Evolutionary conservation across 2,797 vertebrate genomes (phyloP).

Genomic region (Pseudotriccus pelzelni): DNA sequence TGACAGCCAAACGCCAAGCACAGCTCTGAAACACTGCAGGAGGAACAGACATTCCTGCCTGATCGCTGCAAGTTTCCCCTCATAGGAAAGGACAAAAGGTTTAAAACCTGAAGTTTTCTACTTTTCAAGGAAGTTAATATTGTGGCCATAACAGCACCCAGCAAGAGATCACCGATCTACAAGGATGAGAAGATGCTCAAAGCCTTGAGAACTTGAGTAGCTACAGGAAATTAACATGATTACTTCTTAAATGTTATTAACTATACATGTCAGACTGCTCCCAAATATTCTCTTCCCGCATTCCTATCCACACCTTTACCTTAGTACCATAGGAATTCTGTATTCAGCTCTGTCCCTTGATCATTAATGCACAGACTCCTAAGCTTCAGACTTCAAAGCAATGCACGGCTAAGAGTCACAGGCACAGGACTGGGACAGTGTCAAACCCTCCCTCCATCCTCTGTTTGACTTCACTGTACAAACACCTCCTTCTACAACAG

Average conservation of each 20-base stretch:
- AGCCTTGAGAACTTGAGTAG: background rate
- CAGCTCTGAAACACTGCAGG: background rate
- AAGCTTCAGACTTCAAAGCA: constrained; percentile 61
- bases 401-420: constrained; percentile 5
- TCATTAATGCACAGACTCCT: constrained; percentile 67
- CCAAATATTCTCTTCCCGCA: constrained; percentile 32
- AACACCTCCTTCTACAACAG: background rate
- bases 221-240: background rate
- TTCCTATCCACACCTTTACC: constrained; percentile 32
- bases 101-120: background rate
- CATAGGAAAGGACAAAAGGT: background rate
- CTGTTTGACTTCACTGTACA: background rate
- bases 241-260: constrained; percentile 26
- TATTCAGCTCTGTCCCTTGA: constrained; percentile 42
- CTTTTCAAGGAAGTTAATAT: background rate
- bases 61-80: background rate
- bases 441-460: background rate
- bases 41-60: background rate
- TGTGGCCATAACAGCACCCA: background rate
- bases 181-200: background rate
- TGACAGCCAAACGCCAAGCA: constrained; percentile 25
- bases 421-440: constrained; percentile 15
- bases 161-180: background rate
- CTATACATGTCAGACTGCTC: constrained; percentile 5
- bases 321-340: background rate